phyloP scores from a whole-genome alignment of 2,113 vertebrate genomes.

The Syngnathus typhle region DNA sequence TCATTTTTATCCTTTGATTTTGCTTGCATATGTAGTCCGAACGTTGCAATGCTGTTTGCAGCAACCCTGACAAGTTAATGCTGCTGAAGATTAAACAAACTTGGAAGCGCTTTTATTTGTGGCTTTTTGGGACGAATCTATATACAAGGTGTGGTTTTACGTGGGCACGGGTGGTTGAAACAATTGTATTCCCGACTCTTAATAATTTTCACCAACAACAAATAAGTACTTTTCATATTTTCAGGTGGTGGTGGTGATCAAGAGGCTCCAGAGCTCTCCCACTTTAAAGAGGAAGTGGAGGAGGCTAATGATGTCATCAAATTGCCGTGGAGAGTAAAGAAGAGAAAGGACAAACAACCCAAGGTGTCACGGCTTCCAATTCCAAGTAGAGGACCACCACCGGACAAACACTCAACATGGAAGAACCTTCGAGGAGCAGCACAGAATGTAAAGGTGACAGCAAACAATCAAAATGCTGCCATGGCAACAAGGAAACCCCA shows the following conservation, averaged over 20 bases:
- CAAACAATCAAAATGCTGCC: not conserved
- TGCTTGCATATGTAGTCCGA: too few relatives aligned
- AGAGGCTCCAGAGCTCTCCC: not conserved
- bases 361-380: not conserved
- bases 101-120: too few relatives aligned
- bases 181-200: too few relatives aligned
- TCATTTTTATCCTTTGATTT: too few relatives aligned
- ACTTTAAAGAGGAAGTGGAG: not conserved
- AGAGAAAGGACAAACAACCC: not conserved
- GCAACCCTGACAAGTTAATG: too few relatives aligned
- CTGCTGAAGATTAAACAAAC: too few relatives aligned
- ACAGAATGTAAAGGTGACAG: not conserved
- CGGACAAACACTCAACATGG: not conserved
- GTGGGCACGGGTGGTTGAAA: too few relatives aligned
- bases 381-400: not conserved
- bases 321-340: not conserved
- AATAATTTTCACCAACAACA: too few relatives aligned
- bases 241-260: not conserved
- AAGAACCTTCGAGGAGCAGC: not conserved
- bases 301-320: not conserved
- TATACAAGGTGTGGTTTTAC: too few relatives aligned
- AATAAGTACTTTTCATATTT: too few relatives aligned
- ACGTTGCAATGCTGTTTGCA: too few relatives aligned
- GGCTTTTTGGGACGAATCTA: too few relatives aligned
- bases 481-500: not conserved